Percentiles rank a stretch among this genome's conserved stretches.
Conservation (phyloP, 2,888 invertebrate genomes). For the Mesochorus sp. region DNA sequence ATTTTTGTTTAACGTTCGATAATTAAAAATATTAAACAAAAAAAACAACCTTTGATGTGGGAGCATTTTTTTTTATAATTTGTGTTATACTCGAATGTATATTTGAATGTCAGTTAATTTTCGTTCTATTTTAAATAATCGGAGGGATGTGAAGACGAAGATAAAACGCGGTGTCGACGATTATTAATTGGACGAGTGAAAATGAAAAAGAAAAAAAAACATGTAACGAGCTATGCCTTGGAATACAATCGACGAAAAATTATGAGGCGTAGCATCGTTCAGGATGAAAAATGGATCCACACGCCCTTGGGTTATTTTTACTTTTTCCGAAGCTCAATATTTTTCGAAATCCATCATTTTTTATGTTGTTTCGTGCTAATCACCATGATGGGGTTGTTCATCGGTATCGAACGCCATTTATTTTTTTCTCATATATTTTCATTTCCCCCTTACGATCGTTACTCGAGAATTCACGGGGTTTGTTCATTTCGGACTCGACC, state of each 20-base stretch:
- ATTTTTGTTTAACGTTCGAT: background rate
- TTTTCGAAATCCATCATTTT: background rate
- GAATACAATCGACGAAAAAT: slow-evolving; percentile 5
- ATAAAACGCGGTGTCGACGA: background rate
- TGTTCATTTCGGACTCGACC: background rate
- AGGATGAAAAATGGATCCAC: background rate
- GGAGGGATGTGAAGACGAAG: background rate
- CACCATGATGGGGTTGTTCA: slow-evolving; percentile 23
- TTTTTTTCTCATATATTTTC: background rate
- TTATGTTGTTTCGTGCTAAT: slow-evolving; percentile 8
- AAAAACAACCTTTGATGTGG: background rate
- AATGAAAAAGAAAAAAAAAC: background rate
- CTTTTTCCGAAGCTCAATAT: background rate
- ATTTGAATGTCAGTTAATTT: no score
- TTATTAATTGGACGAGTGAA: slow-evolving; percentile 14
- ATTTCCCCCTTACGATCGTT: background rate
- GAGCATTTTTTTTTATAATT: no score
- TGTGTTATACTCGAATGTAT: no score
- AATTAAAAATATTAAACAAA: background rate
- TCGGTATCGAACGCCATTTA: background rate
- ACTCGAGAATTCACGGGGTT: background rate
- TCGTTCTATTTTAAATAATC: background rate
- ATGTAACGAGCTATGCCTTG: background rate
- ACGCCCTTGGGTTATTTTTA: background rate
- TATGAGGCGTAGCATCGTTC: background rate